phyloP scores from a whole-genome alignment of 2,888 invertebrate species.

The Scaptomyza parva region DNA sequence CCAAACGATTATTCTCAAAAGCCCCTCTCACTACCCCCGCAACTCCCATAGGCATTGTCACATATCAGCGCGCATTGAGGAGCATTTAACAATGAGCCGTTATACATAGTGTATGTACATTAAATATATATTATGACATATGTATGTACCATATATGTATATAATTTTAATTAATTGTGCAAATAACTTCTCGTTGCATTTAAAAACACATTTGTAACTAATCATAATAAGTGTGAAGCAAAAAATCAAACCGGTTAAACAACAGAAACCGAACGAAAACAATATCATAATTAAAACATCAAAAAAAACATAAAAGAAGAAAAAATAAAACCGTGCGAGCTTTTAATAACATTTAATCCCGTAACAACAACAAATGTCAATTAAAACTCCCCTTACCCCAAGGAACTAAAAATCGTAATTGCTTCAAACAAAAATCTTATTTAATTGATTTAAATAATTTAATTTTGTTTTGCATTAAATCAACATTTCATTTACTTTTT shows the following conservation, averaged over 20 bases:
- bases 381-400: conserved; percentile 29
- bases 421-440: conserved; percentile 77
- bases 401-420: conserved; percentile 26
- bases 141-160: conserved; percentile 37
- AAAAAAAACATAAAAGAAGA: conserved; percentile 1
- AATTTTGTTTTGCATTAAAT: conserved; percentile 75
- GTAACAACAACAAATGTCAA: conserved; percentile 37
- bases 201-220: conserved; percentile 81
- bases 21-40: conserved; percentile 17
- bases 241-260: conserved; percentile 1
- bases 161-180: conserved; percentile 69
- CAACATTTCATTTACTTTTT: conserved; percentile 48
- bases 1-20: conserved; percentile 31
- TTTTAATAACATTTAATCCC: conserved; percentile 52
- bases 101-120: conserved; percentile 39
- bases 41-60: conserved; percentile 25
- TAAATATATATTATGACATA: conserved; percentile 32
- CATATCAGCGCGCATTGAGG: conserved; percentile 59
- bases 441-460: conserved; percentile 83
- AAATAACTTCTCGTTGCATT: conserved; percentile 72
- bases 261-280: conserved; percentile 31
- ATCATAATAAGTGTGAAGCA: conserved; percentile 52
- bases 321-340: conserved; percentile 27
- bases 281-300: conserved; percentile 26
- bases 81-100: conserved; percentile 39